Percentiles rank a stretch among this genome's conserved stretches.
Evolutionary conservation across 2,888 invertebrate genomes (phyloP).

Genomic region (Synergus umbraculus): DNA sequence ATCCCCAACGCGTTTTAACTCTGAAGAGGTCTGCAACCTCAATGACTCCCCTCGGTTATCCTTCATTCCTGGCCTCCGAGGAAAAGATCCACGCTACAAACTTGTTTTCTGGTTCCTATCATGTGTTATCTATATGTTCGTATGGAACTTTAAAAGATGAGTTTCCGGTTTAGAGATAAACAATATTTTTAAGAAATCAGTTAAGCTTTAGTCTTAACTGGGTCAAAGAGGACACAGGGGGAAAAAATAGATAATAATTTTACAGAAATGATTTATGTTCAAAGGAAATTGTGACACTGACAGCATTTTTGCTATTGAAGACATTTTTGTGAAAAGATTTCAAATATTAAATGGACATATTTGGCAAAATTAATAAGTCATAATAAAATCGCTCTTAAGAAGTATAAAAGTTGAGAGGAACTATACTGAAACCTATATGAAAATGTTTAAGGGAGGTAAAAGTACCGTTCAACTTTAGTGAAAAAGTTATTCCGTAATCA

Average conservation of each 20-base stretch:
- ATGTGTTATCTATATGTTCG: neutral
- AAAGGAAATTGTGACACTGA: too few species aligned
- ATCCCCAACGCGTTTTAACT: constrained; percentile 71
- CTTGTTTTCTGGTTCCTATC: constrained; percentile 17
- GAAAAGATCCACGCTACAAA: constrained; percentile 16
- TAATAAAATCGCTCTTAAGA: neutral
- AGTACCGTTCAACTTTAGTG: neutral
- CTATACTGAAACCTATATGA: neutral
- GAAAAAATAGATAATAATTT: too few species aligned
- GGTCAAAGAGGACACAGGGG: too few species aligned
- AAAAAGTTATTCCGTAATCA: neutral
- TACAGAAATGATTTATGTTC: too few species aligned
- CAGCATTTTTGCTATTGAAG: too few species aligned
- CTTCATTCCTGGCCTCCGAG: constrained; percentile 4
- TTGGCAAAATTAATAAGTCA: neutral
- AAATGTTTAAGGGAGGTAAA: neutral
- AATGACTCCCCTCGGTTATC: constrained; percentile 39
- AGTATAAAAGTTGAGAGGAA: neutral
- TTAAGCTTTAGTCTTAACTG: neutral
- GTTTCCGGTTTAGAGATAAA: neutral
- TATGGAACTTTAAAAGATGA: neutral
- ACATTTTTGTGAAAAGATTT: too few species aligned
- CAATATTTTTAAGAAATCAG: neutral
- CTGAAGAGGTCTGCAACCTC: constrained; percentile 46
- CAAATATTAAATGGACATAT: too few species aligned